These are phyloP conservation scores for Hirudo medicinalis DNA, from an alignment of 1,140 invertebrate genomes.

Conservation along the genomic window DNA sequence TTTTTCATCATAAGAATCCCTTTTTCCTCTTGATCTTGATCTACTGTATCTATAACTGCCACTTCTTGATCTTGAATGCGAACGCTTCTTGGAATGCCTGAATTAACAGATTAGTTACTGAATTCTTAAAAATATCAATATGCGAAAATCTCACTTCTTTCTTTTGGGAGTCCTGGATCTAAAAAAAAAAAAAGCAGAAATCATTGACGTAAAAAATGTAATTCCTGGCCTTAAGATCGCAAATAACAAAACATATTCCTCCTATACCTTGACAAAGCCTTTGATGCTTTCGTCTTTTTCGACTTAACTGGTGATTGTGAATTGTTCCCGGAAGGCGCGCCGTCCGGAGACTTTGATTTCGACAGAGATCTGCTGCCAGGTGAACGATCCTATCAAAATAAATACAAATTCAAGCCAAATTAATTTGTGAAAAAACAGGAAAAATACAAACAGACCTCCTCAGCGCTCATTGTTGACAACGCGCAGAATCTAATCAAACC, in stretches of 20 bases:
- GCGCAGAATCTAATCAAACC: too few species aligned
- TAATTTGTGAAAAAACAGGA: too few species aligned
- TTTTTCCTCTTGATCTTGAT: not conserved
- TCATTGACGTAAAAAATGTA: not conserved
- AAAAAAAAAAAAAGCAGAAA: not conserved
- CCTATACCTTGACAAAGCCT: not conserved
- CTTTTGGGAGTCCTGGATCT: constrained; percentile 9
- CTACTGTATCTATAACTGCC: constrained; percentile 8
- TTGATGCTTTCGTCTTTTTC: constrained; percentile 4
- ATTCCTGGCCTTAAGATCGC: not conserved
- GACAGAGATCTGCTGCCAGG: not conserved
- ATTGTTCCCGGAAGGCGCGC: not conserved
- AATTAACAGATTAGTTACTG: not conserved
- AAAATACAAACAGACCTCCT: too few species aligned
- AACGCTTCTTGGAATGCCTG: constrained; percentile 3
- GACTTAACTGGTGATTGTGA: not conserved
- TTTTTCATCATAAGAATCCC: constrained; percentile 9
- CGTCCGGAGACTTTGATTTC: constrained; percentile 2
- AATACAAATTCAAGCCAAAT: too few species aligned
- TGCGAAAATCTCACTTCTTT: not conserved
- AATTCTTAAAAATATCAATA: not conserved
- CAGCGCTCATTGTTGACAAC: too few species aligned
- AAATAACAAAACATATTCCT: not conserved
- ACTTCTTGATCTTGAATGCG: constrained; percentile 8
- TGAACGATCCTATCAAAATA: not conserved